Evolutionary conservation across 2,888 invertebrate genomes (phyloP), one percentile per base, ranked within the genome.

Genomic region (Phanerotoma sp.): DNA sequence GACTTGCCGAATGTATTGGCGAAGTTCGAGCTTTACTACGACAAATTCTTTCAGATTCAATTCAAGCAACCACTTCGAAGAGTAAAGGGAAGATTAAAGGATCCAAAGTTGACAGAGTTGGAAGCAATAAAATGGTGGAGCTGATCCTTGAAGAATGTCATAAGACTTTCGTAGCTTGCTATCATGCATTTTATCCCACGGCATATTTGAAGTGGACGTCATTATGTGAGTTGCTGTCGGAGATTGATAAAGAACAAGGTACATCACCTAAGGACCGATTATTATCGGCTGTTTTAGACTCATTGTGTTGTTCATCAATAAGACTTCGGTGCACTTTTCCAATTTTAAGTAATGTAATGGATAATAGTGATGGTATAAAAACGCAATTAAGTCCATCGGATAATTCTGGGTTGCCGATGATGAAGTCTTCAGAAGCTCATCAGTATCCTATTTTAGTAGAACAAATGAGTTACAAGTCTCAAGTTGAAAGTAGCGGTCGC

Each of bases 131-230:
- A 54, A 80, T 89, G 82, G 86, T 86, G 3, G 82, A 83, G 50
- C 84, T 88, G 28, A 89, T 96, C 61, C 78, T 96, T 51, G 89
- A 90, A 49, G 96, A 97, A 75, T 93, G 94, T 54, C 93, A 96
- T 65, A 85, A 86, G 51, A 94, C 96, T 1, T 93, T 95, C 72
- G 89, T 93, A 1, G 83, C 90, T 3, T 95, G 96, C 72, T 97
- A 95, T 71, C 94, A 96, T 77, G 94, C 94, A 0, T 97, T 98
- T 79, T 96, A 94, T 77, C 96, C 97, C 0, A 96, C 95, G 0
- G 91, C 93, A 0, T 88, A 87, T 50, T 80, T 96, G 48, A 96
- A 96, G 74, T 96, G 96, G 96, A 88, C 88, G 62, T 91, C 92
- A 69, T 79, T 97, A 1, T 94, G 95, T 74, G 91, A 92, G 67